phyloP scores from a whole-genome alignment of 2,113 vertebrate genomes.

The rabbit (Oryctolagus cuniculus) region mOryCun1.1 NC_091440.1:8950001-8950500 shows the following conservation, averaged over 20 bases:
- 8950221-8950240: constrained; percentile 21
- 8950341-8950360: neutral
- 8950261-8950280: neutral
- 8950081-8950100: neutral
- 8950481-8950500: constrained; percentile 83
- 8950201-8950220: constrained; percentile 8
- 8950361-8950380: neutral
- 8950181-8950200: neutral
- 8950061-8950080: neutral
- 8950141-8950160: neutral
- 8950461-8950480: constrained; percentile 28
- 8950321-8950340: neutral
- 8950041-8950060: neutral
- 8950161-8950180: constrained; percentile 4
- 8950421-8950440: constrained; percentile 59
- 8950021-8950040: neutral
- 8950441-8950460: constrained; percentile 63
- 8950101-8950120: neutral
- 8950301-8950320: constrained; percentile 11
- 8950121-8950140: neutral
- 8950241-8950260: neutral
- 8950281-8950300: constrained; percentile 22
- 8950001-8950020: neutral
- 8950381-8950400: constrained; percentile 7
- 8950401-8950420: neutral